Base-by-base conservation (phyloP, 2,113 vertebrate genomes). In the Nerophis ophidion region DNA sequence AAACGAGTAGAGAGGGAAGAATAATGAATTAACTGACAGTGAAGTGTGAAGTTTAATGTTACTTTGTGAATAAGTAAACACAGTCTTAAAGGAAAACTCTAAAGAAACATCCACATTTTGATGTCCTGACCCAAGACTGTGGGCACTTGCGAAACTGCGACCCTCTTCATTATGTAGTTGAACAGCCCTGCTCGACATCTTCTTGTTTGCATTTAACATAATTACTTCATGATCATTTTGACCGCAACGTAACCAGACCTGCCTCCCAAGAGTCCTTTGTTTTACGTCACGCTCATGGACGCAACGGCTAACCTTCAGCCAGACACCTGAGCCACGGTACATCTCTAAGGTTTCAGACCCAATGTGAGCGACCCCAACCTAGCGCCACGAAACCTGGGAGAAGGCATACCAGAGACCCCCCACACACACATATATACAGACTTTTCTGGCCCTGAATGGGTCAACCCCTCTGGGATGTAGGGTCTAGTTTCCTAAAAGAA, bases 271-370 rank as follows among this genome's bases (percentile, higher is more conserved):
- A 84, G 74, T 71, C 71, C 70, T 81, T 88, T 84, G 75, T 86
- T 78, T 47, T 77, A 81, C 71, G 82, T 81, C 83, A 85, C 74
- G 45, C 70, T 69, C 70, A 77, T 54, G 76, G 84, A 80, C 74
- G 5, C 67, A 44, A 72, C 9, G 19, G 8, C 71, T 79, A 85
- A 84, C 83, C 79, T 83, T 84, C 80, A 77, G 64, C 69, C 47
- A 5, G 84, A 81, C 77, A 88, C 83, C 71, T 65, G 83, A 88
- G 79, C 70, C 63, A n/a, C 11, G n/a, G 50, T 51, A 6, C 64
- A 48, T 71, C 79, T 75, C 84, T 88, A 68, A 58, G 71, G 81
- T 88, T 88, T 84, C 86, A 85, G 71, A 78, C 40, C 69, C 75
- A 77, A 81, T 52, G 82, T 66, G 75, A 85, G 80, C 67, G 44